phyloP scores from a whole-genome alignment of 2,113 vertebrate species.

The Ursus arctos region DNA sequence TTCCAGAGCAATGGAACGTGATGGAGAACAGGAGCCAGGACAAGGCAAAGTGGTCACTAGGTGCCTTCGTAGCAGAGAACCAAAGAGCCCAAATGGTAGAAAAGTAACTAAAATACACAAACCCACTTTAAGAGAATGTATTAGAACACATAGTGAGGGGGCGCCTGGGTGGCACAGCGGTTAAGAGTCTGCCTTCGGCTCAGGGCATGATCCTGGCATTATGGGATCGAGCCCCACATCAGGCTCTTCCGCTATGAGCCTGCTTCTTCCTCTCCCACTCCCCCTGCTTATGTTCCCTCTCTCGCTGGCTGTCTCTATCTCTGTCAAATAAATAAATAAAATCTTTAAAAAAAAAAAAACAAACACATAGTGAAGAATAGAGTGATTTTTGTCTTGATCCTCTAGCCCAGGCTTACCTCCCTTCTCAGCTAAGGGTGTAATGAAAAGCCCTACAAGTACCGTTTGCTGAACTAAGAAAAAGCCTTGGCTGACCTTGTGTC shows the following conservation, averaged over 20 bases:
- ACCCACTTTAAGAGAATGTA: not conserved
- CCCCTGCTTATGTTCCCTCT: too few relatives aligned
- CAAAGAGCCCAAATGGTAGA: not conserved
- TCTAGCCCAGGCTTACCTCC: not conserved
- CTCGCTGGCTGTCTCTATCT: too few relatives aligned
- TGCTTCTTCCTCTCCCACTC: too few relatives aligned
- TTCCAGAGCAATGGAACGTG: constrained; percentile 24
- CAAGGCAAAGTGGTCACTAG: not conserved
- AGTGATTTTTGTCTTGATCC: not conserved
- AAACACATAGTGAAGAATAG: not conserved
- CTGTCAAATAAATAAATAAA: too few relatives aligned
- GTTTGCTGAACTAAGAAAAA: not conserved
- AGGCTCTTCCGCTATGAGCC: too few relatives aligned
- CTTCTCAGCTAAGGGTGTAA: not conserved
- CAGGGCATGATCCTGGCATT: too few relatives aligned
- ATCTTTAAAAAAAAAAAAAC: too few relatives aligned
- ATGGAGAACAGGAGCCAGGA: not conserved
- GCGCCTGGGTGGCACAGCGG: too few relatives aligned
- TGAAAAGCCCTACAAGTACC: not conserved
- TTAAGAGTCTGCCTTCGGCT: too few relatives aligned
- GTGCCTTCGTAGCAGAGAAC: not conserved
- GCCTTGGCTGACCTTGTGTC: not conserved
- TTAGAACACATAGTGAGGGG: not conserved
- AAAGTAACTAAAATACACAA: not conserved
- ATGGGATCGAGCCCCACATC: too few relatives aligned